phyloP scores from a whole-genome alignment of 2,888 invertebrate genomes.

The Leptothorax acervorum region DNA sequence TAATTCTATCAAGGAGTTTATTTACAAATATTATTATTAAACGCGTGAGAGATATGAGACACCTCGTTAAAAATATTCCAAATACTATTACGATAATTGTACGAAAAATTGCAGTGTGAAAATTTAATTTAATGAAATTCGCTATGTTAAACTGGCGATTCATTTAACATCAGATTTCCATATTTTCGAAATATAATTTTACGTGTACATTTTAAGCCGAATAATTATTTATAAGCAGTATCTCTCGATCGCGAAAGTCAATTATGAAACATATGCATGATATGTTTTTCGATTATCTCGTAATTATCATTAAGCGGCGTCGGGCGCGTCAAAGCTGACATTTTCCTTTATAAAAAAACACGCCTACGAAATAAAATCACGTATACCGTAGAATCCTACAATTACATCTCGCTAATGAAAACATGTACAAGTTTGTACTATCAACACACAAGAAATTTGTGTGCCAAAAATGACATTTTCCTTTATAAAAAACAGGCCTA shows the following conservation, averaged over 20 bases:
- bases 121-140: conserved; percentile 12
- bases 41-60: not conserved
- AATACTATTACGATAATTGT: not conserved
- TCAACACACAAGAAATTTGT: not conserved
- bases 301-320: conserved; percentile 29
- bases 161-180: conserved; percentile 40
- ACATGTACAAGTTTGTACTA: not conserved
- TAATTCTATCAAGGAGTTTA: not conserved
- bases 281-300: conserved; percentile 40
- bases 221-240: conserved; percentile 37
- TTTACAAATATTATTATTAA: not conserved
- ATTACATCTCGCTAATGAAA: not conserved
- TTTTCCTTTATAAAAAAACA: conserved; percentile 18
- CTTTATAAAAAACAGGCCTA: not conserved
- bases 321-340: conserved; percentile 15
- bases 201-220: conserved; percentile 13
- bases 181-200: conserved; percentile 29
- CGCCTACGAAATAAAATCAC: not conserved
- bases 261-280: conserved; percentile 44
- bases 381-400: not conserved
- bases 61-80: not conserved
- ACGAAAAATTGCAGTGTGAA: conserved; percentile 10
- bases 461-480: not conserved
- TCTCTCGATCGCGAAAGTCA: conserved; percentile 21
- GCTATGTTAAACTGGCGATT: conserved; percentile 2